Conservation (phyloP, 2,888 invertebrate species). For the Clistopyga incitator region DNA sequence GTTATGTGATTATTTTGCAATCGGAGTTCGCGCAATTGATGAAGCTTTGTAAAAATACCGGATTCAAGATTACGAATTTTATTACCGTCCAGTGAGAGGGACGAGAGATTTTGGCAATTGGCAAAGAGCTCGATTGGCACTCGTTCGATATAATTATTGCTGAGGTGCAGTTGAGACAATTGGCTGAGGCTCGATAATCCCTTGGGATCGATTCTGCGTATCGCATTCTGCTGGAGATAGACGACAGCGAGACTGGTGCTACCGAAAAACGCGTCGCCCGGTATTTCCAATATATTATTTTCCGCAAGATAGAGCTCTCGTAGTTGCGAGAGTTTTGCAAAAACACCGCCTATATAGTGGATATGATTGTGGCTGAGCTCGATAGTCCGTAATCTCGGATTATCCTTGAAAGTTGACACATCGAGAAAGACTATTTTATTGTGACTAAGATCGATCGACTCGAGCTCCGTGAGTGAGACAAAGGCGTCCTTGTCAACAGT, state of each 20-base stretch:
- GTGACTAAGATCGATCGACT: slow-evolving; percentile 94
- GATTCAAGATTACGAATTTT: slow-evolving; percentile 92
- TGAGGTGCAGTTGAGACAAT: slow-evolving; percentile 93
- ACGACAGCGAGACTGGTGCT: slow-evolving; percentile 91
- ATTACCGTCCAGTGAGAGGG: slow-evolving; percentile 94
- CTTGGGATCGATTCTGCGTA: slow-evolving; percentile 90
- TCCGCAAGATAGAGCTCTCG: slow-evolving; percentile 94
- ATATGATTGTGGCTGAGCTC: slow-evolving; percentile 96
- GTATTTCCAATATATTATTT: slow-evolving; percentile 94
- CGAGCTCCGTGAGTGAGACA: slow-evolving; percentile 89
- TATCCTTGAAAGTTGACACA: slow-evolving; percentile 90
- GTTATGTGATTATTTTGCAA: slow-evolving; percentile 94
- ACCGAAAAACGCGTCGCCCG: slow-evolving; percentile 92
- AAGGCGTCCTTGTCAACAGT: slow-evolving; percentile 92
- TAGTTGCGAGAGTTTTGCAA: slow-evolving; percentile 91
- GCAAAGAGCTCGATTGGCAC: slow-evolving; percentile 92
- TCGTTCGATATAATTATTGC: slow-evolving; percentile 93
- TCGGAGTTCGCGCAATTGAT: slow-evolving; percentile 91
- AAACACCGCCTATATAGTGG: slow-evolving; percentile 93
- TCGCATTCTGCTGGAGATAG: slow-evolving; percentile 94
- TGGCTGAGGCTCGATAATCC: slow-evolving; percentile 92
- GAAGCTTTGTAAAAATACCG: slow-evolving; percentile 91
- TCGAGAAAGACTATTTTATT: slow-evolving; percentile 93
- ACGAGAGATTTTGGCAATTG: slow-evolving; percentile 91
- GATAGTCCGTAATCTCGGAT: slow-evolving; percentile 91